Percentiles rank a stretch among this genome's conserved stretches.
These are phyloP conservation scores for Lagopus muta DNA, from an alignment of 2,113 vertebrate species.

Conservation along the genomic window DNA sequence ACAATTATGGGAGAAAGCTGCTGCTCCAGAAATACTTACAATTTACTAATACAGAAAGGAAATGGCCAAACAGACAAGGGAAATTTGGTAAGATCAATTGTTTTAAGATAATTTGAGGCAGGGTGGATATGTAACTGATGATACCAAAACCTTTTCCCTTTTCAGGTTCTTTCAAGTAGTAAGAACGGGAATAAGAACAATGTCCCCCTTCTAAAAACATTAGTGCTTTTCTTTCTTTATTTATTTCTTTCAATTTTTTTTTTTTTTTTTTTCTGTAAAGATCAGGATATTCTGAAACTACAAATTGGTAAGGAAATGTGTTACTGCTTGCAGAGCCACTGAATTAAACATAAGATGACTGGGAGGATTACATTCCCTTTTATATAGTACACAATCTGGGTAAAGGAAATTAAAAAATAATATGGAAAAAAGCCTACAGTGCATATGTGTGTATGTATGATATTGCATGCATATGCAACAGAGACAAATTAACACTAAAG, in stretches of 20 bases:
- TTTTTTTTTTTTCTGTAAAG: not conserved
- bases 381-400: not conserved
- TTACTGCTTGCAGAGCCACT: not conserved
- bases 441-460: not conserved
- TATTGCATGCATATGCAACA: not conserved
- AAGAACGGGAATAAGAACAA: not conserved
- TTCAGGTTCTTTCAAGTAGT: not conserved
- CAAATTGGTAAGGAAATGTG: not conserved
- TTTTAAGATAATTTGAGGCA: not conserved
- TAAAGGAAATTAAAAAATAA: not conserved
- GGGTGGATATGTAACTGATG: not conserved
- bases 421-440: not conserved
- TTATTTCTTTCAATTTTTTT: not conserved
- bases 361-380: not conserved
- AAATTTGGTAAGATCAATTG: not conserved
- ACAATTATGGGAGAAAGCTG: not conserved
- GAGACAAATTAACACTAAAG: not conserved
- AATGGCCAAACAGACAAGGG: not conserved
- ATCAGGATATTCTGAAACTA: not conserved
- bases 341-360: not conserved
- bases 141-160: not conserved
- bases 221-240: not conserved
- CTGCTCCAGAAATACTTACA: not conserved
- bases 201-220: not conserved
- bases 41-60: not conserved